Evolutionary conservation across 2,888 invertebrate species (phyloP).

Genomic region (Conchocele bisecta): DNA sequence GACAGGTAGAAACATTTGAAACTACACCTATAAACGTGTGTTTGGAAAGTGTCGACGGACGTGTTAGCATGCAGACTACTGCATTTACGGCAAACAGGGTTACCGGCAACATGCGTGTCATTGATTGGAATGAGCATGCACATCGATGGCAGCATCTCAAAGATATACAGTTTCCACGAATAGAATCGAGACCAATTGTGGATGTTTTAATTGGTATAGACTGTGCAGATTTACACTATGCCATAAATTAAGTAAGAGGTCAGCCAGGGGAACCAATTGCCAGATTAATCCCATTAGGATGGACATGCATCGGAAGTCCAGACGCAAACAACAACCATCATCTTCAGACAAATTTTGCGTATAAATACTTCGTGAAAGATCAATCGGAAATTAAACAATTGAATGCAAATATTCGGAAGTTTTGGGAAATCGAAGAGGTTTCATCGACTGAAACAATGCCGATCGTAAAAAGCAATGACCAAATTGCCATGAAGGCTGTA

Average conservation of each 20-base stretch:
- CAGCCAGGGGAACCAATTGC: neutral
- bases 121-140: conserved; percentile 37
- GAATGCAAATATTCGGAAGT: conserved; percentile 3
- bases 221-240: conserved; percentile 6
- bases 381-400: neutral
- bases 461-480: neutral
- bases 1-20: conserved; percentile 20
- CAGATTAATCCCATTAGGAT: conserved; percentile 8
- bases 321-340: neutral
- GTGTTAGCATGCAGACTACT: neutral
- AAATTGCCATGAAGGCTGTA: neutral
- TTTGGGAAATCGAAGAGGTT: conserved; percentile 31
- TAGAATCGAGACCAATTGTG: neutral
- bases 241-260: neutral
- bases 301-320: conserved; percentile 19
- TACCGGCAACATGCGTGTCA: conserved; percentile 26
- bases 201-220: conserved; percentile 50
- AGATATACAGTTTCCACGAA: conserved; percentile 38
- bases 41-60: conserved; percentile 10
- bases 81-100: conserved; percentile 34
- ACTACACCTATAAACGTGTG: conserved; percentile 20
- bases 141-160: conserved; percentile 32
- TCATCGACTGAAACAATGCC: neutral
- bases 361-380: conserved; percentile 1
- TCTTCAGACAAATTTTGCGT: neutral